A percentile compares a stretch with the other conserved stretches of the same genome.
phyloP scores from a whole-genome alignment of 2,888 invertebrate genomes.

The Ichneumoninae sp. region DNA sequence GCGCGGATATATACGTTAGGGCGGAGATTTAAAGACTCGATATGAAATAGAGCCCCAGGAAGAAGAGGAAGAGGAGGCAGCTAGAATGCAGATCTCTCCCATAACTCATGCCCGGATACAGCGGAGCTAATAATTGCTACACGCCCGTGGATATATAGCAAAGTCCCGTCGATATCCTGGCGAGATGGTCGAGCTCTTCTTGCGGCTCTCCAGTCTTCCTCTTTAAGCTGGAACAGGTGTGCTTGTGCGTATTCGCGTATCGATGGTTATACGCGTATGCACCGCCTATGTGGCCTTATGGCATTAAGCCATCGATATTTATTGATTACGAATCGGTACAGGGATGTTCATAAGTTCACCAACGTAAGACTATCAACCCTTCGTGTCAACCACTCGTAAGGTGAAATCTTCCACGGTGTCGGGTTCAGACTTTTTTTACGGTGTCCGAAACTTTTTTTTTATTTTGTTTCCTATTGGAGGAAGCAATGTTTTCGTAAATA shows the following conservation, averaged over 20 bases:
- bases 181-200: conserved; percentile 21
- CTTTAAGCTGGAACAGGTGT: conserved; percentile 24
- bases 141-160: conserved; percentile 73
- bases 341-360: not conserved
- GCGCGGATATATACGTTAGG: conserved; percentile 59
- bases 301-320: conserved; percentile 1
- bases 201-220: conserved; percentile 15
- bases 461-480: not conserved
- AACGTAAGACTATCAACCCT: not conserved
- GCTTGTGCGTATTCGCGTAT: conserved; percentile 10
- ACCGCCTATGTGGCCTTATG: not conserved
- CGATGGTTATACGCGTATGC: not conserved
- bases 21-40: conserved; percentile 80
- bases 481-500: not conserved
- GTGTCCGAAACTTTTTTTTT: not conserved
- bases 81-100: conserved; percentile 75
- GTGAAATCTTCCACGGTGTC: not conserved
- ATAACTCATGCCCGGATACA: conserved; percentile 76
- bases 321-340: conserved; percentile 1
- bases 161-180: conserved; percentile 21
- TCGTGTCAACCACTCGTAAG: not conserved
- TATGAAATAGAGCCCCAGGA: conserved; percentile 74
- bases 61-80: conserved; percentile 66
- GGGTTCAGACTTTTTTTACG: not conserved
- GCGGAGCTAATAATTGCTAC: conserved; percentile 79